phyloP scores from a whole-genome alignment of 1,140 invertebrate species.

The Diachasmimorpha longicaudata region DNA sequence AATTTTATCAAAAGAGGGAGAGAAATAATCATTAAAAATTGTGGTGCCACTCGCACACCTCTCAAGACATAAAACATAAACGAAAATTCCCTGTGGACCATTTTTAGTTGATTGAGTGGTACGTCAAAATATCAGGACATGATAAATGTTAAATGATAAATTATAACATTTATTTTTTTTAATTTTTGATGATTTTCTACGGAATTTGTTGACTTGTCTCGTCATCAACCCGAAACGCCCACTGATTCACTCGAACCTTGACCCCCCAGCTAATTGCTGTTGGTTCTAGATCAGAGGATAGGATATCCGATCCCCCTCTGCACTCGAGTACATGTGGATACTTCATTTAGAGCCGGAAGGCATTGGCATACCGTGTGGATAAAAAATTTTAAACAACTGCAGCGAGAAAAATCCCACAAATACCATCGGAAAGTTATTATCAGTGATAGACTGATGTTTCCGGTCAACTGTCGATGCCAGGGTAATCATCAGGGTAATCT shows the following conservation, averaged over 20 bases:
- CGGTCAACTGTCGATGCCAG: neutral
- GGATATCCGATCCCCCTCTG: constrained; percentile 17
- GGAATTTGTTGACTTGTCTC: constrained; percentile 38
- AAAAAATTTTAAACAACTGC: constrained; percentile 12
- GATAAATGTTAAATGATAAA: too few species aligned
- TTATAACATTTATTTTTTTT: neutral
- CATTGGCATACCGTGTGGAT: constrained; percentile 17
- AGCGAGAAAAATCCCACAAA: neutral
- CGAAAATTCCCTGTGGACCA: too few species aligned
- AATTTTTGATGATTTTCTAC: neutral
- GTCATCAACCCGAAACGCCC: constrained; percentile 27
- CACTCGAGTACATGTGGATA: constrained; percentile 2
- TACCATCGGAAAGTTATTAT: neutral
- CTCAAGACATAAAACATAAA: too few species aligned
- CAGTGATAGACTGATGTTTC: neutral
- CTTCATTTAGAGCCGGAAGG: constrained; percentile 9
- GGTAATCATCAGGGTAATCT: too few species aligned
- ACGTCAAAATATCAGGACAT: too few species aligned
- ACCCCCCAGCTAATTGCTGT: constrained; percentile 62
- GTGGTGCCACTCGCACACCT: too few species aligned
- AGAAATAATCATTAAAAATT: too few species aligned
- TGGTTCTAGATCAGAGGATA: constrained; percentile 60
- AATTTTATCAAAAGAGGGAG: too few species aligned
- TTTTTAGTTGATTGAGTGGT: too few species aligned
- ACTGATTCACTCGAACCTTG: constrained; percentile 53